Evolutionary conservation across 1,140 invertebrate genomes (phyloP), one percentile per base, ranked within the genome.

Genomic region (Pectinophora gossypiella): DNA sequence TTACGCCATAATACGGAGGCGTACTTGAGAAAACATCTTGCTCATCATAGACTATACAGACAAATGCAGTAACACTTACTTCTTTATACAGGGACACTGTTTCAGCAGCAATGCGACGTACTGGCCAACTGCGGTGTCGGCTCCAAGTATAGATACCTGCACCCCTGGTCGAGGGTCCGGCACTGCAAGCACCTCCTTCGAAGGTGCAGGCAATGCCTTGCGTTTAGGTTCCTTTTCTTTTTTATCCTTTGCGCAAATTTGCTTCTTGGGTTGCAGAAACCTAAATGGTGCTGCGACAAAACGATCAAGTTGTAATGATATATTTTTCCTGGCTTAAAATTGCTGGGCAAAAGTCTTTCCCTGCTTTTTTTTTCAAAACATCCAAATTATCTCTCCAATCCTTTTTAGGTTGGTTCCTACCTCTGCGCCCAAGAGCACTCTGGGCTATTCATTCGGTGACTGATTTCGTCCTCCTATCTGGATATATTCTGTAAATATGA

Each of bases 61-160:
- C n/a, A n/a, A n/a, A n/a, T n/a, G n/a, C n/a, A n/a, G n/a, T 10
- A 40, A 15, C 3, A 40, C 38, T 40, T 58, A 85, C 81, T 76
- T 80, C 49, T 82, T 85, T n/a, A 85, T 76, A 58, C 68, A 76
- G 2, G 73, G 66, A 32, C 78, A 80, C 48, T 85, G 82, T 52
- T 85, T 85, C 3, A 85, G 66, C 35, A 85, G 48, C 21, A 85
- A 49, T 4, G 79, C 64, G 1, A 76, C 57, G 44, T 80, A 81
- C 19, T 83, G 82, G 12, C 77, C 79, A 48, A 85, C 48, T 15
- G 57, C 56, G 2, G 77, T 80, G 50, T 85, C 75, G 3, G 79
- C 82, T 0, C 77, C 76, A 54, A 85, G 76, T 4, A 85, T 48
- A 19, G 82, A 68, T 43, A 85, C 79, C 49, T 85, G 77, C n/a